phyloP scores from a whole-genome alignment of 1,140 invertebrate species.

The Drosophila novamexicana region DNA sequence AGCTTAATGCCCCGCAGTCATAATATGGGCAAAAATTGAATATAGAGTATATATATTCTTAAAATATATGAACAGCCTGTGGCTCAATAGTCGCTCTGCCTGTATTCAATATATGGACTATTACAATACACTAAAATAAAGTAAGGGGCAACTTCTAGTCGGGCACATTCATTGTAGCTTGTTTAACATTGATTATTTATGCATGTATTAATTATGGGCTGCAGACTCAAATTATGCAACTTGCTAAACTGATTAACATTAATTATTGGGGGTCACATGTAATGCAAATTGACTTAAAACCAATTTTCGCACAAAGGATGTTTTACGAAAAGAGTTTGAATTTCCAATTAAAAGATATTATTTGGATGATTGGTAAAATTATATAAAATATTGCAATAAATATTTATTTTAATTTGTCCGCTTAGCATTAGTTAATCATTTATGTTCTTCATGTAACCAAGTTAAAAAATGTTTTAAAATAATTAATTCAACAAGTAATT shows the following conservation, averaged over 20 bases:
- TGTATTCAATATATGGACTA: too few species aligned
- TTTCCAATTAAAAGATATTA: slow-evolving; percentile 23
- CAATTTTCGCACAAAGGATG: background rate
- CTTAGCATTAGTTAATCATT: background rate
- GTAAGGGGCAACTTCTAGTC: background rate
- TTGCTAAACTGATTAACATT: slow-evolving; percentile 15
- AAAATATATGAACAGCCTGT: background rate
- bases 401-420: background rate
- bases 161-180: background rate
- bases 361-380: slow-evolving; percentile 13
- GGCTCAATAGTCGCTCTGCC: too few species aligned
- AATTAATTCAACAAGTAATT: background rate
- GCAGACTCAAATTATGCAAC: background rate
- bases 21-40: too few species aligned
- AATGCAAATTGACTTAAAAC: slow-evolving; percentile 2
- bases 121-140: background rate
- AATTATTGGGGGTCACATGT: background rate
- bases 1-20: background rate
- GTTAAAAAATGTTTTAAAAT: background rate
- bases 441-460: background rate
- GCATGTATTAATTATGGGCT: slow-evolving; percentile 1
- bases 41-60: too few species aligned
- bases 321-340: background rate
- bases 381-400: background rate
- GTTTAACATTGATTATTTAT: slow-evolving; percentile 7